These are phyloP conservation scores for Hyles lineata DNA, from an alignment of 2,888 invertebrate genomes.

Conservation along the genomic window DNA sequence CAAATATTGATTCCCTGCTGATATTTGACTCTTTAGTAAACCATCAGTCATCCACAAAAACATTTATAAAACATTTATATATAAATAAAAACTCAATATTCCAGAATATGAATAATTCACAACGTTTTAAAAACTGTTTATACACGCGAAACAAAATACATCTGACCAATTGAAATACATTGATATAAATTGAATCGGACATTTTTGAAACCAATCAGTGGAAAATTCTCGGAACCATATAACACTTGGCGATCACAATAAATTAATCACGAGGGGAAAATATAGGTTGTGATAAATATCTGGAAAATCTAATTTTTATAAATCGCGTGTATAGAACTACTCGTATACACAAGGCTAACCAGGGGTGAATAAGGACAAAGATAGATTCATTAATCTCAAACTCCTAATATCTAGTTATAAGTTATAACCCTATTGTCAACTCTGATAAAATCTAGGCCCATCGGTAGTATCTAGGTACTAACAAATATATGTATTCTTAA, in stretches of 20 bases:
- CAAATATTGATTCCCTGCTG: too few species aligned
- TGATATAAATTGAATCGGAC: slow-evolving; percentile 14
- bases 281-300: too few species aligned
- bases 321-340: background rate
- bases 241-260: background rate
- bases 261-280: background rate
- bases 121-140: slow-evolving; percentile 32
- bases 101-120: slow-evolving; percentile 30
- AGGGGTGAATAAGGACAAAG: too few species aligned
- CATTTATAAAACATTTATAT: slow-evolving; percentile 6
- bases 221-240: background rate
- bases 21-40: background rate
- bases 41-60: background rate
- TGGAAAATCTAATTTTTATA: background rate
- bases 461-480: too few species aligned
- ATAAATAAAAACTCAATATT: slow-evolving; percentile 18
- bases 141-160: slow-evolving; percentile 28
- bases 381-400: too few species aligned
- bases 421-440: too few species aligned
- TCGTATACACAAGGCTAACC: too few species aligned
- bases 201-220: background rate
- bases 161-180: slow-evolving; percentile 18
- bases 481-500: too few species aligned
- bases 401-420: too few species aligned
- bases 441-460: too few species aligned